Conservation (phyloP, 2,113 vertebrate species). For the Sturnira hondurensis region DNA sequence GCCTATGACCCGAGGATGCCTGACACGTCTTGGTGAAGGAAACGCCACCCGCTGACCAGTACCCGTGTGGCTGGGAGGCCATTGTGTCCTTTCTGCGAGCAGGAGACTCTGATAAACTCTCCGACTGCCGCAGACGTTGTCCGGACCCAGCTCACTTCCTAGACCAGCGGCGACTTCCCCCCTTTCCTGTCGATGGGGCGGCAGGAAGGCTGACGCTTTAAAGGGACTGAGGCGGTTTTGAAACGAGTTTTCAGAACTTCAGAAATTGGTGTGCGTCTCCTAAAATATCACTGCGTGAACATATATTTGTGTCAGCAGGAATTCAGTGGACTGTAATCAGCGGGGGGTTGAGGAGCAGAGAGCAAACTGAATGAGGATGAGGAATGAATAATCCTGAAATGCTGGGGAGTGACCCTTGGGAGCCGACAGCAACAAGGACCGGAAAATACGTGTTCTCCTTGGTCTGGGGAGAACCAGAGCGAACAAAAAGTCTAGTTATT, state of each 20-base stretch:
- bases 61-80: neutral
- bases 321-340: neutral
- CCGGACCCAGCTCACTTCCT: neutral
- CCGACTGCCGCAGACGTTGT: neutral
- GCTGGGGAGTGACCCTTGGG: neutral
- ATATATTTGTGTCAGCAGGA: neutral
- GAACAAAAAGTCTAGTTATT: neutral
- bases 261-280: neutral
- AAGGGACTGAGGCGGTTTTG: neutral
- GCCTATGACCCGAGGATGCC: neutral
- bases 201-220: neutral
- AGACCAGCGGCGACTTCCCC: neutral
- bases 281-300: neutral
- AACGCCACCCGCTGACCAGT: neutral
- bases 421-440: neutral
- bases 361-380: neutral
- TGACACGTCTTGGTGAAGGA: conserved; percentile 1
- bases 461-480: neutral
- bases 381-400: neutral
- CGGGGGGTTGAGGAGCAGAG: neutral
- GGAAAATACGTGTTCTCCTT: neutral
- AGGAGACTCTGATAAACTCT: neutral
- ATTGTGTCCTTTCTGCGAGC: neutral
- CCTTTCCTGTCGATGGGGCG: neutral
- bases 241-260: neutral